Percentiles rank a stretch among this genome's conserved stretches.
These are phyloP conservation scores for Saguinus oedipus DNA, from an alignment of 2,797 vertebrate species.

Conservation along the genomic window DNA sequence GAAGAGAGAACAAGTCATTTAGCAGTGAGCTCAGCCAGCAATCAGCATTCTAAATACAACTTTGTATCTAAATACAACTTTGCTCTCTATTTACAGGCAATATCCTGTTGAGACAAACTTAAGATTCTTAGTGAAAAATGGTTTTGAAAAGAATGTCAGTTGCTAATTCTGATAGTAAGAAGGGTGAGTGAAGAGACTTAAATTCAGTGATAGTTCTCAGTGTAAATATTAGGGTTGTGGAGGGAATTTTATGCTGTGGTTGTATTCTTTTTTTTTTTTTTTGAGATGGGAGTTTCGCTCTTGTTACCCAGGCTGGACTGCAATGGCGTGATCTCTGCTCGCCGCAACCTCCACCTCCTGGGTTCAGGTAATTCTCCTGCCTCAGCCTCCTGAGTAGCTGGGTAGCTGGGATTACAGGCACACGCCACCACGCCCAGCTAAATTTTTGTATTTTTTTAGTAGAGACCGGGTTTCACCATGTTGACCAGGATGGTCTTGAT, in stretches of 20 bases:
- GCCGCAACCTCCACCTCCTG: too few relatives aligned
- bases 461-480: too few relatives aligned
- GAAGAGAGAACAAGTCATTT: background rate
- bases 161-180: constrained; percentile 32
- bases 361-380: too few relatives aligned
- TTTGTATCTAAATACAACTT: constrained; percentile 24
- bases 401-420: too few relatives aligned
- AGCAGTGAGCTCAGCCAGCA: background rate
- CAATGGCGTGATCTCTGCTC: too few relatives aligned
- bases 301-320: too few relatives aligned
- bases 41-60: background rate
- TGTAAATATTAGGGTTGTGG: background rate
- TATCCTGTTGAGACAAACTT: constrained; percentile 12
- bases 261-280: background rate
- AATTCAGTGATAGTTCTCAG: constrained; percentile 1
- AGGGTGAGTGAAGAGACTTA: background rate
- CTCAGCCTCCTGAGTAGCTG: too few relatives aligned
- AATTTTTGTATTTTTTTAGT: too few relatives aligned
- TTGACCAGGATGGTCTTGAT: too few relatives aligned
- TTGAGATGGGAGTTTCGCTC: too few relatives aligned
- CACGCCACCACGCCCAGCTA: too few relatives aligned
- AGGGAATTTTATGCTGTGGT: background rate
- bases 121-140: constrained; percentile 48
- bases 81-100: background rate
- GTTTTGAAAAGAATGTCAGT: constrained; percentile 46